These are phyloP conservation scores for Sitta europaea DNA, from an alignment of 2,113 vertebrate genomes.

Conservation along the genomic window DNA sequence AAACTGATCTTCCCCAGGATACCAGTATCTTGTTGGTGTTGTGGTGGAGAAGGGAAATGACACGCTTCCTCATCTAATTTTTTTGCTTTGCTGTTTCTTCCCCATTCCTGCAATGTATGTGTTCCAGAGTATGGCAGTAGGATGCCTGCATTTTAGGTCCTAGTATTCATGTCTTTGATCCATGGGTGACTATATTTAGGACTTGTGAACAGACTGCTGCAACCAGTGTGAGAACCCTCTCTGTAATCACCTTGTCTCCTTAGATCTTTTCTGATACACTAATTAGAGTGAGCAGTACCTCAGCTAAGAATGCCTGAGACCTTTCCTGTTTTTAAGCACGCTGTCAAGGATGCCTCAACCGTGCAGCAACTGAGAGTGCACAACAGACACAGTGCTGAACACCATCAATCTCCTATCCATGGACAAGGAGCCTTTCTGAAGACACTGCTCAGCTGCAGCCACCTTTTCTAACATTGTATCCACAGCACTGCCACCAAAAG, in stretches of 20 bases:
- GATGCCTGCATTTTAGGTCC: background rate
- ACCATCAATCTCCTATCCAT: accelerated
- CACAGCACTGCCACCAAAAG: background rate
- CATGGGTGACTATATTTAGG: background rate
- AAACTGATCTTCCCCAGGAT: background rate
- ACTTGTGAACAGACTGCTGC: background rate
- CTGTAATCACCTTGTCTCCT: background rate
- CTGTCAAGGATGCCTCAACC: background rate
- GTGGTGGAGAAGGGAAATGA: background rate
- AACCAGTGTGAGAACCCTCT: background rate
- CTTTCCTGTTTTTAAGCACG: background rate
- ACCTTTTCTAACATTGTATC: background rate
- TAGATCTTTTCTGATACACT: background rate
- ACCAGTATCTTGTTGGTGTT: background rate
- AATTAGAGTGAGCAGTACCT: background rate
- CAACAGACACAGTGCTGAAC: accelerated
- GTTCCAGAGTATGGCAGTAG: background rate
- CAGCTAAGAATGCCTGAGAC: background rate
- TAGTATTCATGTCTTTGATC: background rate
- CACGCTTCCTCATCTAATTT: background rate
- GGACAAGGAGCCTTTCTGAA: background rate
- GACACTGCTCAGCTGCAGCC: background rate
- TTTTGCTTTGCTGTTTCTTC: background rate
- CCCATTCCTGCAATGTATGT: background rate
- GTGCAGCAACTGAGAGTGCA: background rate